Conservation (phyloP, 2,797 vertebrate genomes). For the Phrynocephalus forsythii region DNA sequence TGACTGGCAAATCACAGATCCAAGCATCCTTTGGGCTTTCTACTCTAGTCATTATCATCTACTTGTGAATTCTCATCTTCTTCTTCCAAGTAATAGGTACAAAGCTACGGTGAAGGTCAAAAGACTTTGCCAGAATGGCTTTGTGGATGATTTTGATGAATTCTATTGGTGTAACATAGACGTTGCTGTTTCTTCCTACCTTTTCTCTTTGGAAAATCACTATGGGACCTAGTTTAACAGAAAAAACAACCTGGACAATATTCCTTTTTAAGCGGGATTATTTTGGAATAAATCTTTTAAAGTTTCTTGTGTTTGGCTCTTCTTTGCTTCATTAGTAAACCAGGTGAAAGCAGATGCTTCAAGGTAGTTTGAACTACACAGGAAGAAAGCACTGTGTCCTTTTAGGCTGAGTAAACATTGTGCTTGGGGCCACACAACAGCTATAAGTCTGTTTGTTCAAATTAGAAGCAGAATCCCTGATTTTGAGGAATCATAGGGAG, state of each 20-base stretch:
- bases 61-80: slow-evolving; percentile 47
- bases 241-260: slow-evolving; percentile 57
- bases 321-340: not conserved
- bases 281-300: slow-evolving; percentile 22
- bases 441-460: too few species aligned
- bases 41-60: slow-evolving; percentile 34
- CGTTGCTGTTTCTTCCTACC: not conserved
- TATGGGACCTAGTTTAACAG: slow-evolving; percentile 49
- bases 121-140: slow-evolving; percentile 48
- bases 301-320: not conserved
- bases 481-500: too few species aligned
- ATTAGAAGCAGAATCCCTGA: too few species aligned
- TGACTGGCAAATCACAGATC: slow-evolving; percentile 40
- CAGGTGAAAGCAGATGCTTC: not conserved
- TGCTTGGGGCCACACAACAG: too few species aligned
- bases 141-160: slow-evolving; percentile 63
- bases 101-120: slow-evolving; percentile 62
- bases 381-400: not conserved
- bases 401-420: not conserved
- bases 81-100: slow-evolving; percentile 11
- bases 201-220: slow-evolving; percentile 42
- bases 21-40: slow-evolving; percentile 48
- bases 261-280: slow-evolving; percentile 30
- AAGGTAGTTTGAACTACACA: not conserved
- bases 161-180: slow-evolving; percentile 45